Evolutionary conservation across 2,888 invertebrate genomes (phyloP), one percentile per base, ranked within the genome.

Genomic region (Lithophane semibrunnea): DNA sequence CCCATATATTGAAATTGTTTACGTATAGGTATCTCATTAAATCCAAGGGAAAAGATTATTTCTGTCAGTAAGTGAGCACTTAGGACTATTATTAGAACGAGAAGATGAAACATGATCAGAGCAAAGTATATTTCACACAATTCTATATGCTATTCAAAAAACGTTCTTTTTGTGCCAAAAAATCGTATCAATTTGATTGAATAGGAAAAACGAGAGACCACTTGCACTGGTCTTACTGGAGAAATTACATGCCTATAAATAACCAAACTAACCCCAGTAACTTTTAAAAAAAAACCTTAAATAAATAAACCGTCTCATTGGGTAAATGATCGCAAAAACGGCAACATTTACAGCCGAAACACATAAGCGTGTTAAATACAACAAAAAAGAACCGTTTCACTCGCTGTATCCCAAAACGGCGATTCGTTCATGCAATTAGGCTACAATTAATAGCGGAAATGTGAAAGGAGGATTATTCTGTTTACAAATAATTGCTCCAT

Each of bases 401-500:
- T 72, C 70, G 64, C 44, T 58, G 42, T 72, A 72, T 89, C 90
- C 91, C 90, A 88, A 82, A 89, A 86, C 84, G 80, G 79, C 81
- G 80, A 89, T 90, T 88, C 87, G 82, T 86, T 82, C 73, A 79
- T 88, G 86, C 86, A 90, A 91, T 92, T 91, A 90, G 83, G 82
- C 85, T 73, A 86, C 83, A 89, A 89, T 91, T 89, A 90, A 91
- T 91, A 83, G 84, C 80, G 85, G 83, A 88, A 90, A 89, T 88
- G 86, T 85, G 88, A 84, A 88, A 86, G 87, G 85, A 71, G 89
- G 89, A 91, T 91, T 91, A 91, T 88, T 89, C 84, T 90, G 88
- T 89, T 88, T 88, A 89, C 87, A 88, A 90, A 91, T 91, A 90
- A 91, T 91, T 86, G 89, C 83, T 88, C 88, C 88, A 88, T 88